A percentile compares a stretch with the other conserved stretches of the same genome.
These are phyloP conservation scores for Torymus texanus DNA, from an alignment of 2,888 invertebrate species.

Conservation along the genomic window DNA sequence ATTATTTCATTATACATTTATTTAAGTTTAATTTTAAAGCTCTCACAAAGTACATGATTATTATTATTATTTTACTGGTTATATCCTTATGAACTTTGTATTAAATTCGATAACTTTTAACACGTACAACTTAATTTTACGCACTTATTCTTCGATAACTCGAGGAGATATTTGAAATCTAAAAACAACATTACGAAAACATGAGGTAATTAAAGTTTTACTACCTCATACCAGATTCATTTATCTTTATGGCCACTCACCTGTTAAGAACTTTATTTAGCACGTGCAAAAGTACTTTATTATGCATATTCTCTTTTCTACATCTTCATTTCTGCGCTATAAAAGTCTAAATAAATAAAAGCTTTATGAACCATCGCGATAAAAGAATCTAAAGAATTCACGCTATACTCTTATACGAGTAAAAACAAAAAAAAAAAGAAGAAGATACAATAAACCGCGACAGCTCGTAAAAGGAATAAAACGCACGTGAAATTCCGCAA, in stretches of 20 bases:
- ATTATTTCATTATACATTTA: slow-evolving; percentile 50
- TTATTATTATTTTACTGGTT: slow-evolving; percentile 13
- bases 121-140: slow-evolving; percentile 16
- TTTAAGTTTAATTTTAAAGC: slow-evolving; percentile 46
- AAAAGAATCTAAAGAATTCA: neutral
- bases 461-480: neutral
- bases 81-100: neutral
- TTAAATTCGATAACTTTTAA: neutral
- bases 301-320: too few species aligned
- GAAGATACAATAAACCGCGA: neutral
- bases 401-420: neutral
- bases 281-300: too few species aligned
- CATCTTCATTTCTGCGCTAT: neutral
- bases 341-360: neutral
- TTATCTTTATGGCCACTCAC: too few species aligned
- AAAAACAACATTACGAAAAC: slow-evolving; percentile 2
- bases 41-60: slow-evolving; percentile 1
- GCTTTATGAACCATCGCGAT: neutral
- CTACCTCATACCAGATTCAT: too few species aligned
- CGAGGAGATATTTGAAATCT: neutral
- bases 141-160: neutral
- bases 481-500: neutral
- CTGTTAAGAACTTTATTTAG: too few species aligned
- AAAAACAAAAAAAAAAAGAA: neutral
- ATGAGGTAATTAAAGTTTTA: neutral